These are phyloP conservation scores for Equus quagga DNA, from an alignment of 2,113 vertebrate species.

Conservation along the genomic window DNA sequence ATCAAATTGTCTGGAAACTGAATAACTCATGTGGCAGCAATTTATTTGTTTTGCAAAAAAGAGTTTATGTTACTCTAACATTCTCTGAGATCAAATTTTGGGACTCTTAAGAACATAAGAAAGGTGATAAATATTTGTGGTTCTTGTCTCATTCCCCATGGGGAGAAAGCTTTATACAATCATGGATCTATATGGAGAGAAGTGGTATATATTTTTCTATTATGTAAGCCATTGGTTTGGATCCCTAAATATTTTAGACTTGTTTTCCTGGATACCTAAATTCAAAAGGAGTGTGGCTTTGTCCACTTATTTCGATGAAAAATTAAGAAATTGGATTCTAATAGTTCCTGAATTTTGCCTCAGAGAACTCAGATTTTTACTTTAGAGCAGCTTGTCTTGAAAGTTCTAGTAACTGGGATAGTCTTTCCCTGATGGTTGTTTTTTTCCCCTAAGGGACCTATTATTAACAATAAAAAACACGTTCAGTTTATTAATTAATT, in stretches of 20 bases:
- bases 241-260: slow-evolving; percentile 20
- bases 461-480: not conserved
- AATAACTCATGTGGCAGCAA: slow-evolving; percentile 46
- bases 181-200: not conserved
- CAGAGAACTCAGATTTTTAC: slow-evolving; percentile 4
- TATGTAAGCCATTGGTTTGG: not conserved
- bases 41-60: slow-evolving; percentile 52
- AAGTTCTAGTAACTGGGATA: not conserved
- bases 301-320: slow-evolving; percentile 31
- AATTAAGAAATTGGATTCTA: slow-evolving; percentile 27
- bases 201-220: not conserved
- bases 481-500: not conserved
- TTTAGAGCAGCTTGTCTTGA: not conserved
- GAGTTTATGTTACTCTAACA: slow-evolving; percentile 14
- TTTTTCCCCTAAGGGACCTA: not conserved
- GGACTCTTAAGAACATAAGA: slow-evolving; percentile 38
- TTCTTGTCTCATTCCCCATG: slow-evolving; percentile 49
- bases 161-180: slow-evolving; percentile 14
- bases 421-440: slow-evolving; percentile 41
- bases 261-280: not conserved
- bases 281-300: not conserved
- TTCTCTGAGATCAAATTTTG: slow-evolving; percentile 67
- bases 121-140: slow-evolving; percentile 67
- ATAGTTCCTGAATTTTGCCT: not conserved
- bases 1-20: slow-evolving; percentile 48